Base-by-base conservation (phyloP, 1,140 invertebrate genomes). In the Anastrepha obliqua region DNA sequence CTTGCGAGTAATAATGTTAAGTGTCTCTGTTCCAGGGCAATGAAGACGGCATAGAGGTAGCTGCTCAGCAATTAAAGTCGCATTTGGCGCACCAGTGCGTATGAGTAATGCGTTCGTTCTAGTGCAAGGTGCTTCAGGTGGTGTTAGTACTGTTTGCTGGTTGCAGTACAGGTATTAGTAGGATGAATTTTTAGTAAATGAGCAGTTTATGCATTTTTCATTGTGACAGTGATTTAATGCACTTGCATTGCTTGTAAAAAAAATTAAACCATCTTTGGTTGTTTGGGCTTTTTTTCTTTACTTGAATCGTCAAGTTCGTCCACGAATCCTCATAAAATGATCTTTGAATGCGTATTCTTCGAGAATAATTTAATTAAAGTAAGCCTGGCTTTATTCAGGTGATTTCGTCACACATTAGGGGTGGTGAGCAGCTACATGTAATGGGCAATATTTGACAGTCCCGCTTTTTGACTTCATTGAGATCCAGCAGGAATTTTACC, bases 51-150 rank as follows among this genome's bases (percentile, higher is more conserved):
- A n/a, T 20, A 81, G 74, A 29, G 47, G 29, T 29, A 9, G 2
- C n/a, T 62, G 60, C 60, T 17, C n/a, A 62, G 74, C 74, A 81
- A 81, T 81, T 81, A 81, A 81, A 81, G 74, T 81, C 74, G 74
- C n/a, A 81, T 81, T 81, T 81, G 74, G 74, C 47, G 51, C 74
- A 81, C 74, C 74, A 29, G 74, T 81, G 74, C 74, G 74, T 81
- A 81, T 81, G 74, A 81, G 74, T 55, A 81, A 81, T 81, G 47
- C 47, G 17, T 8, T 20, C 11, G 74, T 47, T 44, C 9, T 62
- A 55, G 74, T 74, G 67, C 39, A 15, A 55, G 44, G 74, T 81
- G 74, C 47, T 17, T 55, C 51, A 55, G 51, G 51, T 55, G 15
- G 3, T 62, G 29, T 29, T 29, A 29, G 29, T 62, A 17, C 60